Evolutionary conservation across 1,140 invertebrate genomes (phyloP), one percentile per base, ranked within the genome.

Genomic region (Drosophila elegans): DNA sequence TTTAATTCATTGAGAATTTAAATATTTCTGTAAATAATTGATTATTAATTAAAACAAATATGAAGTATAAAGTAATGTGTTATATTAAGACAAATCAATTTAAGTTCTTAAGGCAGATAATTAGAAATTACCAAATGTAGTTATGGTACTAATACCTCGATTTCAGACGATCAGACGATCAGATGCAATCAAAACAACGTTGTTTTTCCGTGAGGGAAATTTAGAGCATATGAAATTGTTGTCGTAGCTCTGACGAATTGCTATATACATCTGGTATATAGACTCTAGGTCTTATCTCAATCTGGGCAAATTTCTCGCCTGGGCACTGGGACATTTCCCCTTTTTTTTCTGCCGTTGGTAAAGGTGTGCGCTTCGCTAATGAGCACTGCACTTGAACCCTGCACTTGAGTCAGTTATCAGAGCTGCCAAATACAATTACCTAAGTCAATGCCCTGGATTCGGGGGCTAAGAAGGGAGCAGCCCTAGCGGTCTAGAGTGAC

Each of bases 131-230:
- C 41, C 16, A 44, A 12, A 10, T 29, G 6, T 1, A 4, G 0
- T 32, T 45, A 3, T 2, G 21, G 9, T 29, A 42, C 27, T 29
- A 13, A 56, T 55, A 11, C 1, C 1, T 16, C 25, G 27, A 29
- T 44, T 46, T 13, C 39, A 16, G 4, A 39, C 4, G n/a, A 56
- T 13, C 39, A 16, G 4, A 39, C 4, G n/a, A 56, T 51, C 57
- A 21, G 29, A 38, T 45, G 71, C 49, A 60, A 77, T 78, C 44
- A 62, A 62, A 78, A 83, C 73, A 83, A 78, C 78, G 78, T 72
- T 80, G 68, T 80, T 61, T 13, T 21, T 32, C 1, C 41, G 38
- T 36, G 39, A 25, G 9, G 7, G 53, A 13, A 44, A 38, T 54
- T 27, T 32, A 63, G 52, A 75, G 44, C 44, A 79, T 57, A 68